Conservation (phyloP, 1,140 invertebrate species). For the Asobara japonica region DNA sequence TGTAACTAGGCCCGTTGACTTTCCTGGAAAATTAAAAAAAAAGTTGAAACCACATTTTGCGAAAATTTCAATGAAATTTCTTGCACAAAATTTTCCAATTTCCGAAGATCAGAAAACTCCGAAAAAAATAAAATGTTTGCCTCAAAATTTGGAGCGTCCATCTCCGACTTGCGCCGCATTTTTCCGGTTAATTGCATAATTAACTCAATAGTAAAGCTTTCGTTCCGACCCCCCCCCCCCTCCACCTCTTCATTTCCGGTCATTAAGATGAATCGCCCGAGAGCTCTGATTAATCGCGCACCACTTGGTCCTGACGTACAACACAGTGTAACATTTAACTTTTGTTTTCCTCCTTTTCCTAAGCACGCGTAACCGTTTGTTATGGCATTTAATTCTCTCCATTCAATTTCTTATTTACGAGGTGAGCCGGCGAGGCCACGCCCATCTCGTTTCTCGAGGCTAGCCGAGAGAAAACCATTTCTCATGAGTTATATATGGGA, state of each 20-base stretch:
- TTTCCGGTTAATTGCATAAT: not conserved
- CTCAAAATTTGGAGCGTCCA: too few relatives aligned
- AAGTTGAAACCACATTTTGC: not conserved
- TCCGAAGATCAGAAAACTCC: too few relatives aligned
- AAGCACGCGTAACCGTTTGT: conserved; percentile 5
- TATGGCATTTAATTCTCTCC: conserved; percentile 7
- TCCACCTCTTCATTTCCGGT: conserved; percentile 43
- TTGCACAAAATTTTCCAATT: too few relatives aligned
- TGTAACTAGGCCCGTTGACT: conserved; percentile 77
- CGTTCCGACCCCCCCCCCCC: too few relatives aligned
- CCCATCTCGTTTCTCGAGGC: conserved; percentile 1
- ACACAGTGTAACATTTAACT: not conserved
- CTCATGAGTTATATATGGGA: conserved; percentile 5
- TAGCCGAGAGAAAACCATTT: not conserved
- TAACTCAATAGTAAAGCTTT: not conserved
- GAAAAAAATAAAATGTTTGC: too few relatives aligned
- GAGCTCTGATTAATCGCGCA: conserved; percentile 50
- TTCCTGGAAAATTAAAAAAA: conserved; percentile 55
- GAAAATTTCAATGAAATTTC: too few relatives aligned
- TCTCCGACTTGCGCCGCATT: not conserved
- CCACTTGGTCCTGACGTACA: conserved; percentile 44
- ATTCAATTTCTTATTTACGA: conserved; percentile 14
- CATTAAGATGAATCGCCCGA: conserved; percentile 51
- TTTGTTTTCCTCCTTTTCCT: not conserved
- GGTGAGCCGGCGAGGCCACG: not conserved